These are phyloP conservation scores for Vespertilio murinus DNA, from an alignment of 2,797 vertebrate species.

Conservation along the genomic window DNA sequence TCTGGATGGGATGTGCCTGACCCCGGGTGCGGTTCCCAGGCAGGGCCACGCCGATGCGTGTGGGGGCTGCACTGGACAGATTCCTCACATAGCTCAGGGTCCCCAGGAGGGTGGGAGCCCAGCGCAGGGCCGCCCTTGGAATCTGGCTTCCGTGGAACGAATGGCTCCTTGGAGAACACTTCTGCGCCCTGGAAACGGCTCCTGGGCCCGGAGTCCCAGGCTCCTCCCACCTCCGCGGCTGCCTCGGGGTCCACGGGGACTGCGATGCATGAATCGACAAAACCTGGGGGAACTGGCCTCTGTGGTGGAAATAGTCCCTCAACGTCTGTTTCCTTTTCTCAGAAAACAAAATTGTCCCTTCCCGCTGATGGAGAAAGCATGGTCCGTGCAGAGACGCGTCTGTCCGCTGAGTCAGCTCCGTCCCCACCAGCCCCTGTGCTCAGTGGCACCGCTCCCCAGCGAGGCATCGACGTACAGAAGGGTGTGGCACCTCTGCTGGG, in stretches of 20 bases:
- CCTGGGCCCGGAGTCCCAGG: neutral
- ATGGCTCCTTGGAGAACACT: neutral
- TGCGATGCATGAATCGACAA: accelerated
- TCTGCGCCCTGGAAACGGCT: accelerated
- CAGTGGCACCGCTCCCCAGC: accelerated
- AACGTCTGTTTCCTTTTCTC: neutral
- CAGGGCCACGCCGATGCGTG: accelerated
- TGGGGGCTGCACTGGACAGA: neutral
- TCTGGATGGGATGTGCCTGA: neutral
- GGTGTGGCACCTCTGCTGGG: accelerated
- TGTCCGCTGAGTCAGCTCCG: neutral
- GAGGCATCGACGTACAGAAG: neutral
- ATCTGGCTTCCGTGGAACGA: neutral
- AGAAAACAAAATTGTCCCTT: neutral
- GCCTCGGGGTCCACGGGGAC: accelerated
- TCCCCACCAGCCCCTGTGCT: neutral
- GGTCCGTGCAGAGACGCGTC: accelerated
- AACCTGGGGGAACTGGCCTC: neutral
- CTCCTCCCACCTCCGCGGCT: neutral
- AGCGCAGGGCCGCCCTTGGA: neutral
- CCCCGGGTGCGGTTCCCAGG: neutral
- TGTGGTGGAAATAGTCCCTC: neutral
- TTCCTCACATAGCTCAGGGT: constrained; percentile 47
- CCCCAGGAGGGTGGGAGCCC: neutral
- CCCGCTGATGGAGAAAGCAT: neutral